Conservation (phyloP, 2,888 invertebrate species). For the Tenthredo scrophulariae region DNA sequence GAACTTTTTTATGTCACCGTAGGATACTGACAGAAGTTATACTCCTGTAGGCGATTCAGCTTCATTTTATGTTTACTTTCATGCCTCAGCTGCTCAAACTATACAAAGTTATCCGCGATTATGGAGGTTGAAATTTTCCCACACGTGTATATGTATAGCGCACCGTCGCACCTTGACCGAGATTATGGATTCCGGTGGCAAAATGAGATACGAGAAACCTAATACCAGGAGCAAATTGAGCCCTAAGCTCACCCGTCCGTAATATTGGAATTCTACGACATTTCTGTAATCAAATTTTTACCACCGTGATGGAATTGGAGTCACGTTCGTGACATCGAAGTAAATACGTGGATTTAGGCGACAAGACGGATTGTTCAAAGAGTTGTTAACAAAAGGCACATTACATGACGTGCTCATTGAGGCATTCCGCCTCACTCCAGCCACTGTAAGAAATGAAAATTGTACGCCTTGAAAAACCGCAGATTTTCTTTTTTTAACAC, state of each 20-base stretch:
- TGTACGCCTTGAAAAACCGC: too few species aligned
- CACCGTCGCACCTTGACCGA: slow-evolving; percentile 8
- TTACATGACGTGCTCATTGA: not conserved
- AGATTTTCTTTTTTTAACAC: too few species aligned
- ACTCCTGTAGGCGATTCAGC: not conserved
- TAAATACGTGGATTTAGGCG: not conserved
- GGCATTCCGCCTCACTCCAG: too few species aligned
- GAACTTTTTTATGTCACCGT: not conserved
- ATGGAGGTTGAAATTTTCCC: slow-evolving; percentile 19
- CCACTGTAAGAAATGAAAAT: too few species aligned
- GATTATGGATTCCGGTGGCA: slow-evolving; percentile 21
- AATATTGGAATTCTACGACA: slow-evolving; percentile 63
- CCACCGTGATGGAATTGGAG: not conserved
- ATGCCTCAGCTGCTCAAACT: slow-evolving; percentile 23
- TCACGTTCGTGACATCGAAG: not conserved
- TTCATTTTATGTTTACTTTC: not conserved
- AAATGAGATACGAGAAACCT: slow-evolving; percentile 24
- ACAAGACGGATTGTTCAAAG: not conserved
- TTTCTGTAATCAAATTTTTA: slow-evolving; percentile 61
- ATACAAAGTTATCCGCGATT: not conserved
- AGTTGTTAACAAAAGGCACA: not conserved
- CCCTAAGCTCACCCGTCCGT: slow-evolving; percentile 57
- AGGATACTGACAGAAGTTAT: not conserved
- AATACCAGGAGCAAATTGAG: slow-evolving; percentile 27
- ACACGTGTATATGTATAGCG: not conserved